A percentile compares a stretch with the other conserved stretches of the same genome.
Conservation (phyloP, 2,888 invertebrate genomes). For the Palloptera scutellata region DNA sequence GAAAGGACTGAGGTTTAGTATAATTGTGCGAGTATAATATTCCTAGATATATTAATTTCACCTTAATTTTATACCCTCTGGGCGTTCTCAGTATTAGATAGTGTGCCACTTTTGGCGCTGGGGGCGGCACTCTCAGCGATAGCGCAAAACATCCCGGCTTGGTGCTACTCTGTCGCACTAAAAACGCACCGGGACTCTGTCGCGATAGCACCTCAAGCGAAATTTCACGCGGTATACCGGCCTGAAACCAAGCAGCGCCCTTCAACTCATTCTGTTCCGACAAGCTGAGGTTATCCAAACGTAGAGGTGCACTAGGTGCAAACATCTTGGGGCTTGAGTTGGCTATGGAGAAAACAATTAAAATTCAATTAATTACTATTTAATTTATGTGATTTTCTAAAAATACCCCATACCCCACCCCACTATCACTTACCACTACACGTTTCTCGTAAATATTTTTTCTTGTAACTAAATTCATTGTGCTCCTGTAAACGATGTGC, state of each 20-base stretch:
- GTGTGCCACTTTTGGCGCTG: slow-evolving; percentile 84
- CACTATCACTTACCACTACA: slow-evolving; percentile 58
- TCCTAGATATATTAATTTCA: slow-evolving; percentile 65
- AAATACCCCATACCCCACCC: no score
- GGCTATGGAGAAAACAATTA: slow-evolving; percentile 45
- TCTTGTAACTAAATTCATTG: slow-evolving; percentile 58
- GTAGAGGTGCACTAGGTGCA: slow-evolving; percentile 61
- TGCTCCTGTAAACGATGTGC: slow-evolving; percentile 59
- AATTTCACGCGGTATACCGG: slow-evolving; percentile 93
- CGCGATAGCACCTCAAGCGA: slow-evolving; percentile 89
- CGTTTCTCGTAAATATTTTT: slow-evolving; percentile 63
- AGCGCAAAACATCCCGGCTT: slow-evolving; percentile 94
- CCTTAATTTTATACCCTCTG: slow-evolving; percentile 93
- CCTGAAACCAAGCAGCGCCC: slow-evolving; percentile 95
- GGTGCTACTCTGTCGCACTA: slow-evolving; percentile 93
- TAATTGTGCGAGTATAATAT: no score
- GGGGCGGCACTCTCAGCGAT: slow-evolving; percentile 89
- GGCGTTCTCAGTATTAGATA: slow-evolving; percentile 90
- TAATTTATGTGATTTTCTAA: background rate
- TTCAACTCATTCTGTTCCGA: slow-evolving; percentile 82
- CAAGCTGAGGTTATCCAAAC: slow-evolving; percentile 72
- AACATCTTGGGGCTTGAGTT: slow-evolving; percentile 66
- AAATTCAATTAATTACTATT: background rate
- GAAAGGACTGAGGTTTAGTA: background rate
- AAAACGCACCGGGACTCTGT: slow-evolving; percentile 92